Conservation (phyloP, 1,140 invertebrate genomes). For the Nebria ingens region DNA sequence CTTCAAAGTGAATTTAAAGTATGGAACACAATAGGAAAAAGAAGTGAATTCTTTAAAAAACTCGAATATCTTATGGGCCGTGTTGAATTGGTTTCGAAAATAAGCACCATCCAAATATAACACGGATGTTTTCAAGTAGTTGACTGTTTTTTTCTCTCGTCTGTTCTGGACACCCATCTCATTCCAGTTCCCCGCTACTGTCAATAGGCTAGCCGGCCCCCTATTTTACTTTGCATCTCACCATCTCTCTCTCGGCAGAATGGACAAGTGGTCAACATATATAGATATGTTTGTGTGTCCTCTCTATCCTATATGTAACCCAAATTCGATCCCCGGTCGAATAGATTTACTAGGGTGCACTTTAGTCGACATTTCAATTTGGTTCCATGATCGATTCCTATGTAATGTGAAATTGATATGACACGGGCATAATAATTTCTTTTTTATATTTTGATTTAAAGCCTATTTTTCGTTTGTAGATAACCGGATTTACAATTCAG, state of each 20-base stretch:
- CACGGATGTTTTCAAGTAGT: not conserved
- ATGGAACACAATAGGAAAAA: not conserved
- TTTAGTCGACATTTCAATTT: not conserved
- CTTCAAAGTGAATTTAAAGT: not conserved
- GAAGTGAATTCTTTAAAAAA: not conserved
- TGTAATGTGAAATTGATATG: conserved; percentile 6
- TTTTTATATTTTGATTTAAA: conserved; percentile 9
- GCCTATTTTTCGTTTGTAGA: not conserved
- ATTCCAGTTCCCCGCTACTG: not conserved
- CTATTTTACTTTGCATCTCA: not conserved
- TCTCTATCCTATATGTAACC: not conserved
- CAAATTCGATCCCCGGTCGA: not conserved
- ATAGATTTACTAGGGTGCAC: not conserved
- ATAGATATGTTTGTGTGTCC: not conserved
- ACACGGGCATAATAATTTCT: not conserved
- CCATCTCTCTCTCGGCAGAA: not conserved
- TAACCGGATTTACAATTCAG: no score
- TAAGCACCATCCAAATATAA: not conserved
- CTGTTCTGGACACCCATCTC: not conserved
- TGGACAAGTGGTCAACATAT: conserved; percentile 3
- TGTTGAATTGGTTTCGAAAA: not conserved
- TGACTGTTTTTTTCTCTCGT: not conserved
- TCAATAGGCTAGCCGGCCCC: not conserved
- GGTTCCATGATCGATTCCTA: not conserved
- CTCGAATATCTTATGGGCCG: not conserved